These are phyloP conservation scores for Philotrypesis tridentata DNA, from an alignment of 1,140 invertebrate genomes.

Conservation along the genomic window DNA sequence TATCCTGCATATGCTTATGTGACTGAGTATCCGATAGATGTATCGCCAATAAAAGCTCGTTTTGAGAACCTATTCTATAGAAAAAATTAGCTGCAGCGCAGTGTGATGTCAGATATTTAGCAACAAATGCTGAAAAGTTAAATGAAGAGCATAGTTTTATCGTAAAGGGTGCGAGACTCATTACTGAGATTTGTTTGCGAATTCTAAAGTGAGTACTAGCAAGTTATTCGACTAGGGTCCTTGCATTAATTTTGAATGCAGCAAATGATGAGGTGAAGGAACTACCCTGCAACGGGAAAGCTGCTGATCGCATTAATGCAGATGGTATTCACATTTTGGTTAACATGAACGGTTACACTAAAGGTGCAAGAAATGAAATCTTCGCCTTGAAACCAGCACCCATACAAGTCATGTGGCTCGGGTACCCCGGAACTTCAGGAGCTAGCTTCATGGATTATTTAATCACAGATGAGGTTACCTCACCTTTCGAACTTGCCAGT, in stretches of 20 bases:
- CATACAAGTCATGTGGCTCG: constrained; percentile 98
- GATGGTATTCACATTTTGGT: constrained; percentile 98
- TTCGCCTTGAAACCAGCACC: constrained; percentile 97
- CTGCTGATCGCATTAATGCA: constrained; percentile 93
- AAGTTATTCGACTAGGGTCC: no score
- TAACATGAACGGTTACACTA: constrained; percentile 99
- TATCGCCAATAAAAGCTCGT: constrained; percentile 91
- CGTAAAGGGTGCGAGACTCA: constrained; percentile 91
- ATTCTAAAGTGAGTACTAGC: no score
- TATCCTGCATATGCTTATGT: constrained; percentile 90
- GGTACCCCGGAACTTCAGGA: constrained; percentile 98
- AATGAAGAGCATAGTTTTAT: constrained; percentile 92
- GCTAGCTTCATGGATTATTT: constrained; percentile 99
- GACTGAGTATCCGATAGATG: constrained; percentile 96
- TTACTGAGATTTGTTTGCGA: no score
- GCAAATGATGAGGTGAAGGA: no score
- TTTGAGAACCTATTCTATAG: constrained; percentile 95
- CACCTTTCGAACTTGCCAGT: constrained; percentile 86
- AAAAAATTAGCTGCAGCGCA: constrained; percentile 90
- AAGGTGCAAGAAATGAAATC: constrained; percentile 98
- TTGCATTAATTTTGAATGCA: no score
- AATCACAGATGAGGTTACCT: constrained; percentile 95
- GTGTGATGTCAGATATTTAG: constrained; percentile 95
- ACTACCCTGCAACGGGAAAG: constrained; percentile 96
- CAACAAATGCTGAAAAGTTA: constrained; percentile 94